phyloP scores from a whole-genome alignment of 2,113 vertebrate genomes.

The Notiomystis cincta region DNA sequence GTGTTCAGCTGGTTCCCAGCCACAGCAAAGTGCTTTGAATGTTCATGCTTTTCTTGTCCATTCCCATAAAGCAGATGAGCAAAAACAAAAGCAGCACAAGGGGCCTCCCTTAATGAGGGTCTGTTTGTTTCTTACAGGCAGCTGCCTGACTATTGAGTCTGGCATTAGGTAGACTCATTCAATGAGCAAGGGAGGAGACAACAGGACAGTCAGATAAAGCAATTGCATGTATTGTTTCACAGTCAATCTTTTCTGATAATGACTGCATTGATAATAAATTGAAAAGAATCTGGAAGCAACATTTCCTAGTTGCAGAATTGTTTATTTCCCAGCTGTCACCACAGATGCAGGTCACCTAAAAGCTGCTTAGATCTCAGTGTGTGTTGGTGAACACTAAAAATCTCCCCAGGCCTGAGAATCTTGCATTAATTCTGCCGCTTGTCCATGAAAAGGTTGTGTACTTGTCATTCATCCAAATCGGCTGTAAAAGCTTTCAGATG shows the following conservation, averaged over 20 bases:
- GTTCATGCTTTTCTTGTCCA: not conserved
- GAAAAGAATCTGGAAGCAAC: not conserved
- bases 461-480: not conserved
- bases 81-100: conserved; percentile 33
- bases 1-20: not conserved
- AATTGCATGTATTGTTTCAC: not conserved
- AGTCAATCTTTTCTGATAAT: not conserved
- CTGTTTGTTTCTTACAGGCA: not conserved
- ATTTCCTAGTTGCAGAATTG: not conserved
- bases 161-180: not conserved
- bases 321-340: not conserved
- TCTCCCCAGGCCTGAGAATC: not conserved
- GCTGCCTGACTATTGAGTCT: conserved; percentile 16
- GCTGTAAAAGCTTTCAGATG: not conserved
- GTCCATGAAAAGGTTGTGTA: not conserved
- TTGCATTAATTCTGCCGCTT: not conserved
- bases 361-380: not conserved
- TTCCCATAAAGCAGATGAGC: conserved; percentile 26
- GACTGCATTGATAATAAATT: not conserved
- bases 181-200: not conserved
- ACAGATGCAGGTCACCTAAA: not conserved
- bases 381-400: not conserved
- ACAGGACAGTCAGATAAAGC: not conserved
- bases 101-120: conserved; percentile 25
- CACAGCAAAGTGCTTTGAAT: conserved; percentile 17